Evolutionary conservation across 2,113 vertebrate genomes (phyloP), one percentile per base, ranked within the genome.

Genomic region (Genyomyrus donnyi): DNA sequence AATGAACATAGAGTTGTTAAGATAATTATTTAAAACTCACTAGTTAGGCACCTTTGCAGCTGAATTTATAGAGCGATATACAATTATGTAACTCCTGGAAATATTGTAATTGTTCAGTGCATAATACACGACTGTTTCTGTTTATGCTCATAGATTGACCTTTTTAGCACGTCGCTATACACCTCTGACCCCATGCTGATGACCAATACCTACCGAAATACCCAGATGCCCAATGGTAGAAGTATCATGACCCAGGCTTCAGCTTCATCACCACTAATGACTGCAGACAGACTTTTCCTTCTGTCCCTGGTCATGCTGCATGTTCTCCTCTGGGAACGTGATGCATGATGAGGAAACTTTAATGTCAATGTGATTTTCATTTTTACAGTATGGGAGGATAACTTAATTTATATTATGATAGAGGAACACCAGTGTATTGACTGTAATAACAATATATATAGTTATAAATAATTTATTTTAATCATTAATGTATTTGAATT

Each of bases 141-240:
- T 85, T n/a, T 15, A 10, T 50, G 58, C 42, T 46, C 53, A 70
- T 84, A 93, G 92, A 94, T 96, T 31, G 77, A 95, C 84, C 91
- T 91, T 15, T 95, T 96, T 86, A 90, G 92, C 88, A 90, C 62
- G 0, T 92, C 56, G 0, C 0, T 95, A 0, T 83, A 0, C 13
- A 87, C 87, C 50, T 5, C 1, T 1, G 27, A n/a, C 0, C 90
- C 92, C 0, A 2, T 21, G 0, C 21, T 91, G 0, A 92, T 94
- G 74, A 2, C 21, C 24, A 89, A 95, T 7, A 90, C 87, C 58
- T 96, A 1, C 92, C 92, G 95, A 49, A 1, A 0, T 0, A 0
- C 91, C 83, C 95, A 95, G 90, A 5, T 35, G 0, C 2, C 88
- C n/a, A 27, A 91, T 0, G 13, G 4, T 0, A 92, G 87, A 83